A percentile compares a stretch with the other conserved stretches of the same genome.
Evolutionary conservation across 2,888 invertebrate species (phyloP).

Genomic region (Barypeithes pellucidus): DNA sequence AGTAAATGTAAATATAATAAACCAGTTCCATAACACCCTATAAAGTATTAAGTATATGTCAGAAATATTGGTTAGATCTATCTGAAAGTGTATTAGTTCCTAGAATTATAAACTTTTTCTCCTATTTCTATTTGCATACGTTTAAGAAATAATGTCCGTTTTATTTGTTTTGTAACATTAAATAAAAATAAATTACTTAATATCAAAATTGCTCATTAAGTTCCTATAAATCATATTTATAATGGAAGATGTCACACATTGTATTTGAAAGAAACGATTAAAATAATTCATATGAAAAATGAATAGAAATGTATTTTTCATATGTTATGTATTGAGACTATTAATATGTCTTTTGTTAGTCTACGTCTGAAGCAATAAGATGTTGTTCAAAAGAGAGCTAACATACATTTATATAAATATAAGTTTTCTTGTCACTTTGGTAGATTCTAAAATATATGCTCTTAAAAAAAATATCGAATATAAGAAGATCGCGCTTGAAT

Average conservation of each 20-base stretch:
- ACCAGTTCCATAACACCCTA: too few species aligned
- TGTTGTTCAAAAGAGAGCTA: not conserved
- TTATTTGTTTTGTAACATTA: too few species aligned
- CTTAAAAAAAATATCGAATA: not conserved
- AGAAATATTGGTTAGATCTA: too few species aligned
- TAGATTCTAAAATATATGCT: not conserved
- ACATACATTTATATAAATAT: not conserved
- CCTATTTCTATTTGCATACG: too few species aligned
- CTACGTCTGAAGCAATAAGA: not conserved
- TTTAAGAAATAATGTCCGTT: too few species aligned
- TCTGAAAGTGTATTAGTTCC: too few species aligned
- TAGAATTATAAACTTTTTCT: too few species aligned
- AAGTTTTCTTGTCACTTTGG: not conserved
- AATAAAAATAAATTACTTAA: not conserved
- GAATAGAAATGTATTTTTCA: not conserved
- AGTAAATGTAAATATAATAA: too few species aligned
- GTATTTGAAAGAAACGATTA: not conserved
- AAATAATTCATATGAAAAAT: not conserved
- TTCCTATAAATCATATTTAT: not conserved
- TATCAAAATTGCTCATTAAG: not conserved
- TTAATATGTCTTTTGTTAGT: not conserved
- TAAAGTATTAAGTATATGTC: too few species aligned
- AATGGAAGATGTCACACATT: not conserved
- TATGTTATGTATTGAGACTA: not conserved
- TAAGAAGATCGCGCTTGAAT: not conserved